Percentiles rank a stretch among this genome's conserved stretches.
These are phyloP conservation scores for Hippocampus abdominalis DNA, from an alignment of 2,113 vertebrate species.

Conservation along the genomic window DNA sequence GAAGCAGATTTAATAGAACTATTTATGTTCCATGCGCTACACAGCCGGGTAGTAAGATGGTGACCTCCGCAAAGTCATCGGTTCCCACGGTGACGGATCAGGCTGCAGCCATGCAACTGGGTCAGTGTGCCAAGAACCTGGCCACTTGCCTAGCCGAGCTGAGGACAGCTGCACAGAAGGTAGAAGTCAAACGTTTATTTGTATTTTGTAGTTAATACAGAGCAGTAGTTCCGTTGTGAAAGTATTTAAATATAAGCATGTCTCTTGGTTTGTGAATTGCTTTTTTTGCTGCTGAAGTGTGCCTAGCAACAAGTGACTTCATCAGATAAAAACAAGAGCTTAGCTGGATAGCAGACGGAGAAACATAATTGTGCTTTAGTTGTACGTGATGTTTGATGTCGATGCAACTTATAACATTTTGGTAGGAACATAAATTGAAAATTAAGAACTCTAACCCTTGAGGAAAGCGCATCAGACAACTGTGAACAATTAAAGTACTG, in stretches of 20 bases:
- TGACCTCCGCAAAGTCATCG: constrained; percentile 91
- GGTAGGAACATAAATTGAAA: neutral
- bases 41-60: constrained; percentile 98
- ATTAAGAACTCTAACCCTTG: neutral
- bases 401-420: neutral
- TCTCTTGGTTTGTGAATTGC: neutral
- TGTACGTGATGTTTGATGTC: neutral
- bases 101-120: constrained; percentile 95
- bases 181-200: constrained; percentile 34
- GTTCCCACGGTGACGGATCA: constrained; percentile 95
- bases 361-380: neutral
- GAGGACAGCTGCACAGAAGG: constrained; percentile 91
- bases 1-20: neutral
- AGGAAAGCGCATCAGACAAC: neutral
- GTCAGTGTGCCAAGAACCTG: constrained; percentile 96
- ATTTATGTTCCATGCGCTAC: neutral
- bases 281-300: neutral
- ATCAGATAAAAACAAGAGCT: neutral
- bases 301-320: neutral
- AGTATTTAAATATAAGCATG: neutral
- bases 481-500: too few species aligned
- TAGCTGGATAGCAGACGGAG: neutral
- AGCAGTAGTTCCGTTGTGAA: neutral
- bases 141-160: constrained; percentile 94
- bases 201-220: neutral